phyloP scores from a whole-genome alignment of 1,140 invertebrate genomes.

The Aphaenogaster rudis region DNA sequence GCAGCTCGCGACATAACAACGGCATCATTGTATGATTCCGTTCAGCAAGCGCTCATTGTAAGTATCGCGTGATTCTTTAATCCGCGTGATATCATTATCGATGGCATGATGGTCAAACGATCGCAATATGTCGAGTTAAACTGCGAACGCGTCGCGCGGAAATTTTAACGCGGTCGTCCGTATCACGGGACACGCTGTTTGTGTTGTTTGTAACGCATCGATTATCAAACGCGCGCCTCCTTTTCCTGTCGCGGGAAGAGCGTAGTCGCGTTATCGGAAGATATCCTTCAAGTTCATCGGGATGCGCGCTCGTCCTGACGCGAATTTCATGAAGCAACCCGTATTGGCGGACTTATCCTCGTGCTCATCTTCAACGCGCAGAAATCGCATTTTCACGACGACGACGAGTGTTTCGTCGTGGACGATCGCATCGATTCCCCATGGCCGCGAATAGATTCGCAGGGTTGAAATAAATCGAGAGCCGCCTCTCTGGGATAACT shows the following conservation, averaged over 20 bases:
- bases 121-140: conserved; percentile 19
- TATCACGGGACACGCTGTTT: neutral
- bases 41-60: conserved; percentile 7
- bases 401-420: neutral
- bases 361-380: neutral
- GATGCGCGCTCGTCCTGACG: neutral
- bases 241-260: neutral
- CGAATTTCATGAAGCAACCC: neutral
- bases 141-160: neutral
- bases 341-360: neutral
- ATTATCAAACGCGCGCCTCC: neutral
- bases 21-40: neutral
- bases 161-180: conserved; percentile 1
- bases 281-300: conserved; percentile 10
- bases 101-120: neutral
- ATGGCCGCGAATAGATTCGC: conserved; percentile 45
- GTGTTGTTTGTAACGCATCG: neutral
- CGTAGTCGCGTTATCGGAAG: neutral
- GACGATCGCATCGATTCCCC: neutral
- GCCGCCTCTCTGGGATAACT: conserved; percentile 16
- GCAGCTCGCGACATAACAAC: neutral
- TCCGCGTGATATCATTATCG: conserved; percentile 10
- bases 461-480: conserved; percentile 24
- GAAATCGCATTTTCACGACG: conserved; percentile 9
- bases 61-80: conserved; percentile 29